Conservation (phyloP, 2,888 invertebrate genomes). For the Blera fallax region DNA sequence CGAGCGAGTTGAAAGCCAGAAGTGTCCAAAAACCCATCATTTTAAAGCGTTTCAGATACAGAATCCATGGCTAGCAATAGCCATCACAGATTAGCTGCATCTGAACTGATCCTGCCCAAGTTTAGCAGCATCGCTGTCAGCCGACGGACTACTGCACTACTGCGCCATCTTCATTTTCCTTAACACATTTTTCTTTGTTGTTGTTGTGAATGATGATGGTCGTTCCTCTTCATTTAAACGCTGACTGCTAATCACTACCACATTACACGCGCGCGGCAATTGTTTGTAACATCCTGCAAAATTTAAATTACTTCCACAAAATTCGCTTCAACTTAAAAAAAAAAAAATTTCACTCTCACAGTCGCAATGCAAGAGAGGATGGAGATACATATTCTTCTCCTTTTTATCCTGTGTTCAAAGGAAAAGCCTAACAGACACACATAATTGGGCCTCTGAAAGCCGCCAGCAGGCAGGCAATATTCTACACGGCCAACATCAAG, state of each 20-base stretch:
- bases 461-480: constrained; percentile 48
- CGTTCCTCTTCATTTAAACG: constrained; percentile 42
- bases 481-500: constrained; percentile 36
- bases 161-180: background rate
- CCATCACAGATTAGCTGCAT: background rate
- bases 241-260: constrained; percentile 58
- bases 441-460: constrained; percentile 66
- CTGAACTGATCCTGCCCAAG: no score
- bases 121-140: no score
- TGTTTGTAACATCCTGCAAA: constrained; percentile 49
- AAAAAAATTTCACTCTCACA: background rate
- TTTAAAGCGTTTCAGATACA: no score
- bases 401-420: constrained; percentile 14
- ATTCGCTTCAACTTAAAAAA: background rate
- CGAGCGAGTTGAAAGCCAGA: no score
- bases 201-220: background rate
- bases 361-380: background rate
- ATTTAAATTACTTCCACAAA: constrained; percentile 46
- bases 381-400: background rate
- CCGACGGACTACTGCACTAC: background rate
- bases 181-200: background rate
- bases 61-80: no score
- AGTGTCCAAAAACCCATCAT: no score
- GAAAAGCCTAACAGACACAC: constrained; percentile 19
- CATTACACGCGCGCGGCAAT: constrained; percentile 45